phyloP scores from a whole-genome alignment of 1,140 invertebrate species.

The Bicyclus anynana region DNA sequence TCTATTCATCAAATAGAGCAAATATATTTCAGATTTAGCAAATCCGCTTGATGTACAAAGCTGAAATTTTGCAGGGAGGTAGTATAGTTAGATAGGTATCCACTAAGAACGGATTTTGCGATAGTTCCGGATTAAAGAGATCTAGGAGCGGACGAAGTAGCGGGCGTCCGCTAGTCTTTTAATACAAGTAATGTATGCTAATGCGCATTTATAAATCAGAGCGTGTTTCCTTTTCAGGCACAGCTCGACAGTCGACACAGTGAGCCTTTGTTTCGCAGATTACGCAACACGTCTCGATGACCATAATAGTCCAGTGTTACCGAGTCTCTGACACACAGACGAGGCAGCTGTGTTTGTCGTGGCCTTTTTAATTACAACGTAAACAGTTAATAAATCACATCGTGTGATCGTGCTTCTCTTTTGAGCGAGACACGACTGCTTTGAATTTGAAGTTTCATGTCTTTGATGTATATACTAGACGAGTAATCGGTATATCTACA shows the following conservation, averaged over 20 bases:
- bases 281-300: slow-evolving; percentile 31
- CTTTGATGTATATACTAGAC: too few relatives aligned
- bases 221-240: slow-evolving; percentile 27
- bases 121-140: too few relatives aligned
- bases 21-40: too few relatives aligned
- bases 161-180: neutral
- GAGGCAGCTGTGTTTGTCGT: neutral
- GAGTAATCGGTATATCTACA: too few relatives aligned
- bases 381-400: slow-evolving; percentile 5
- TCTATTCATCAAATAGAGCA: too few relatives aligned
- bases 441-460: neutral
- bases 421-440: neutral
- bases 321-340: slow-evolving; percentile 7
- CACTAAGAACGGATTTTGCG: too few relatives aligned
- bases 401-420: neutral
- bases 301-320: slow-evolving; percentile 27
- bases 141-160: too few relatives aligned
- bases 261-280: slow-evolving; percentile 31
- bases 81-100: too few relatives aligned
- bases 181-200: neutral
- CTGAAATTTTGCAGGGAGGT: too few relatives aligned
- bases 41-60: too few relatives aligned
- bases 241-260: slow-evolving; percentile 18
- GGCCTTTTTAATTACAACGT: slow-evolving; percentile 2
- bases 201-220: slow-evolving; percentile 24